Evolutionary conservation across 2,113 vertebrate genomes (phyloP).

Genomic region (Lanius collurio): DNA sequence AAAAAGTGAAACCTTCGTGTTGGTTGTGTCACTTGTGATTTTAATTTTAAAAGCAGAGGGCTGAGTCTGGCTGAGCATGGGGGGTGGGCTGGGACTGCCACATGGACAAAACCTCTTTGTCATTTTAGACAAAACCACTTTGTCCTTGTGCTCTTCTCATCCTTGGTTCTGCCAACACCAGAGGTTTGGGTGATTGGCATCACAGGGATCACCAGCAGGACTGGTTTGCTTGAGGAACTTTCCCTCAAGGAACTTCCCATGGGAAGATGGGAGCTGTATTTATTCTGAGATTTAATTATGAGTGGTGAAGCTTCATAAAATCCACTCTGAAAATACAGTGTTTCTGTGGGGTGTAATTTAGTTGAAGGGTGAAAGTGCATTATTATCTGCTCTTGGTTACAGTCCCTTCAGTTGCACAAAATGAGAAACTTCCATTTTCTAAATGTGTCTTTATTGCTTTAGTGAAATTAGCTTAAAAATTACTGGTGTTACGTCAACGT

Average conservation of each 20-base stretch:
- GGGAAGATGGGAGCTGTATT: neutral
- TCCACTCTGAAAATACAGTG: neutral
- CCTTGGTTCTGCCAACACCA: neutral
- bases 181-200: neutral
- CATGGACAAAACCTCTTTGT: neutral
- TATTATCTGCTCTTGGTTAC: neutral
- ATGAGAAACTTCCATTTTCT: neutral
- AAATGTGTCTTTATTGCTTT: neutral
- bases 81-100: neutral
- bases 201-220: neutral
- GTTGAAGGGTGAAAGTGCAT: neutral
- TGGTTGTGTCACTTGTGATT: neutral
- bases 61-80: neutral
- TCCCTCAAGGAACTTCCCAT: neutral
- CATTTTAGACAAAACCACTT: neutral
- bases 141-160: rapidly evolving
- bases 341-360: neutral
- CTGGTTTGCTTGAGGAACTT: neutral
- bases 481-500: rapidly evolving
- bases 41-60: neutral
- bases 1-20: rapidly evolving
- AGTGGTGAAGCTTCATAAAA: conserved; percentile 1
- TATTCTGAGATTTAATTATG: conserved; percentile 3
- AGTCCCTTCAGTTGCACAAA: neutral
- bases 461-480: neutral